phyloP scores from a whole-genome alignment of 2,888 invertebrate genomes.

The Mycalesis mineus region DNA sequence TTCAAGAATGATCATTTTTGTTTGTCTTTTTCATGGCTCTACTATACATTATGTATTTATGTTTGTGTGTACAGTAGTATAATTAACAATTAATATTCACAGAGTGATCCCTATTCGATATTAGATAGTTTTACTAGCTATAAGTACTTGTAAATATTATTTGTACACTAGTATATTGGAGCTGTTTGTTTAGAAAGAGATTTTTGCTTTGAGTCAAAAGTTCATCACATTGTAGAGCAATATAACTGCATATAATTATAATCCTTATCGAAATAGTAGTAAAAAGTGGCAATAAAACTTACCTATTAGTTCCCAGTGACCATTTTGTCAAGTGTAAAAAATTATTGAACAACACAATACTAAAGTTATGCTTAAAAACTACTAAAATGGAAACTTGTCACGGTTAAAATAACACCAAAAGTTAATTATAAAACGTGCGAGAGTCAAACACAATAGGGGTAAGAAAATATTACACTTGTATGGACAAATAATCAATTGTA shows the following conservation, averaged over 20 bases:
- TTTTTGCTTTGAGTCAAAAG: neutral
- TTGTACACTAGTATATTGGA: neutral
- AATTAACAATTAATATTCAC: neutral
- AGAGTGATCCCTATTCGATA: neutral
- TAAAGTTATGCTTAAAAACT: constrained; percentile 40
- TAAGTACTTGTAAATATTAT: neutral
- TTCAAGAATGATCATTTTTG: no score
- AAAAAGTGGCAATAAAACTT: constrained; percentile 37
- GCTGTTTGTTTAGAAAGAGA: neutral
- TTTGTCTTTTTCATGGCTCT: no score
- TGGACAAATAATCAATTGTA: constrained; percentile 46
- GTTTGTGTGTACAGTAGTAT: neutral
- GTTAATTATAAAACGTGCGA: constrained; percentile 41
- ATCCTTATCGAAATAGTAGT: constrained; percentile 41
- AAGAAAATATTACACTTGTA: constrained; percentile 39
- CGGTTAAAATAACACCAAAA: constrained; percentile 42
- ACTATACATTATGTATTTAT: neutral
- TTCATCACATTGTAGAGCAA: constrained; percentile 8
- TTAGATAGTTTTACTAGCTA: neutral
- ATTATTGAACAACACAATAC: constrained; percentile 27
- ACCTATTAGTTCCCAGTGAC: constrained; percentile 41
- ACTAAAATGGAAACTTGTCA: constrained; percentile 47
- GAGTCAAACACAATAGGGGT: constrained; percentile 42
- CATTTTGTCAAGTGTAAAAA: constrained; percentile 43
- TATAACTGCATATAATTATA: constrained; percentile 33